These are phyloP conservation scores for Ptiloglossa arizonensis DNA, from an alignment of 1,140 invertebrate species.

Conservation along the genomic window DNA sequence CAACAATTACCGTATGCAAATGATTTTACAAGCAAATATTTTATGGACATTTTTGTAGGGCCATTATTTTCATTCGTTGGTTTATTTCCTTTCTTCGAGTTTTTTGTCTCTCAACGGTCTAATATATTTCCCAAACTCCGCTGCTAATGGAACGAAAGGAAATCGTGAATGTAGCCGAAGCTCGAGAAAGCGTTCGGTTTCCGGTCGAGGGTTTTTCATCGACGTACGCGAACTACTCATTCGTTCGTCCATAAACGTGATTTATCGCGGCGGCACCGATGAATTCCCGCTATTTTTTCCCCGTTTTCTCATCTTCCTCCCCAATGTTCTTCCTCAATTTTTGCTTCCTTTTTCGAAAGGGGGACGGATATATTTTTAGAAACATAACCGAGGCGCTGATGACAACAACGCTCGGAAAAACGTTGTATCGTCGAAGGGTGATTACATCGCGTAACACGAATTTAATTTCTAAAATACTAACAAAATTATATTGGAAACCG, in stretches of 20 bases:
- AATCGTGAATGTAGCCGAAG: neutral
- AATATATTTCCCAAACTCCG: neutral
- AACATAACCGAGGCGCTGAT: neutral
- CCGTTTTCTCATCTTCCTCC: too few relatives aligned
- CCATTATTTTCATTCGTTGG: too few relatives aligned
- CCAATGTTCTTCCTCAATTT: neutral
- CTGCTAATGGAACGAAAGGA: conserved; percentile 2
- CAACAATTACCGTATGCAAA: too few relatives aligned
- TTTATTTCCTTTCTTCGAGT: neutral
- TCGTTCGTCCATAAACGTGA: conserved; percentile 16
- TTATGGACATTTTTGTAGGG: too few relatives aligned
- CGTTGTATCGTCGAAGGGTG: neutral
- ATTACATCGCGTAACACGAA: neutral
- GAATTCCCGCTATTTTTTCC: conserved; percentile 3
- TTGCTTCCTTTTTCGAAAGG: neutral
- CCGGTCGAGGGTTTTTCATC: neutral
- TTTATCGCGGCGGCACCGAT: conserved; percentile 14
- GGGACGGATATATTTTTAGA: neutral
- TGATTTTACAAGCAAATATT: too few relatives aligned
- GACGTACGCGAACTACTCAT: neutral
- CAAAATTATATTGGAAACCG: too few relatives aligned
- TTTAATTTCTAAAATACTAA: too few relatives aligned
- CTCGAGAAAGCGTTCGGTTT: neutral
- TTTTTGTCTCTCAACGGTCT: too few relatives aligned
- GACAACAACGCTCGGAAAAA: too few relatives aligned